Evolutionary conservation across 2,113 vertebrate genomes (phyloP).

Genomic region (Petroica traversi): DNA sequence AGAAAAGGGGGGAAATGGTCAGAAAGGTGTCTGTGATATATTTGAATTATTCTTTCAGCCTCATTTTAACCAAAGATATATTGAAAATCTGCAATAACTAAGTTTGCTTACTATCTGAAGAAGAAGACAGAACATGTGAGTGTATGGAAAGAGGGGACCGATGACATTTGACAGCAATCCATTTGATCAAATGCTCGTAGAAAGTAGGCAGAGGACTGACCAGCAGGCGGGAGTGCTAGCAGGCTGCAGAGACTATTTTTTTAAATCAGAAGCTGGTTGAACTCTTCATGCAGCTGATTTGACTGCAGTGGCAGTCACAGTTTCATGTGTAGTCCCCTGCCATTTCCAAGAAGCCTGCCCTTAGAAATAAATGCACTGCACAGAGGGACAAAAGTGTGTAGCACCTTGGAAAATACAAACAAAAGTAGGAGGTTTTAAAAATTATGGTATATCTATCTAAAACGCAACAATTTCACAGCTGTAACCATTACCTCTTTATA

Average conservation of each 20-base stretch:
- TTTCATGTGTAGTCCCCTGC: not conserved
- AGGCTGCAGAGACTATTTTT: not conserved
- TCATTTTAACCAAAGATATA: not conserved
- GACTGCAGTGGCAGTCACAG: not conserved
- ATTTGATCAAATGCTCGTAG: not conserved
- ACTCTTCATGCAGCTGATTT: not conserved
- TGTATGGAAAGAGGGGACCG: not conserved
- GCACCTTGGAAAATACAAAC: not conserved
- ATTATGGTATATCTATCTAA: not conserved
- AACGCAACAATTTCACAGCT: not conserved
- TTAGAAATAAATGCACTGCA: not conserved
- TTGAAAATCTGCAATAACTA: not conserved
- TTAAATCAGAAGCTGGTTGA: not conserved
- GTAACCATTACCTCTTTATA: not conserved
- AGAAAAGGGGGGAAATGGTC: not conserved
- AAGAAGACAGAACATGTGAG: not conserved
- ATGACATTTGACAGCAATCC: not conserved
- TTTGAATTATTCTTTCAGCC: not conserved
- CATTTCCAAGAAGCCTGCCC: not conserved
- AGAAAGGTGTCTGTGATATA: not conserved
- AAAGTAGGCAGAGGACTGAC: not conserved
- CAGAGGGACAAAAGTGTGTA: not conserved
- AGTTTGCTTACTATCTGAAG: not conserved
- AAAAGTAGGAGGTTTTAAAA: not conserved
- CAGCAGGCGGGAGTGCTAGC: not conserved